These are phyloP conservation scores for Chionodraco myersi DNA, from an alignment of 2,113 vertebrate genomes.

Conservation along the genomic window DNA sequence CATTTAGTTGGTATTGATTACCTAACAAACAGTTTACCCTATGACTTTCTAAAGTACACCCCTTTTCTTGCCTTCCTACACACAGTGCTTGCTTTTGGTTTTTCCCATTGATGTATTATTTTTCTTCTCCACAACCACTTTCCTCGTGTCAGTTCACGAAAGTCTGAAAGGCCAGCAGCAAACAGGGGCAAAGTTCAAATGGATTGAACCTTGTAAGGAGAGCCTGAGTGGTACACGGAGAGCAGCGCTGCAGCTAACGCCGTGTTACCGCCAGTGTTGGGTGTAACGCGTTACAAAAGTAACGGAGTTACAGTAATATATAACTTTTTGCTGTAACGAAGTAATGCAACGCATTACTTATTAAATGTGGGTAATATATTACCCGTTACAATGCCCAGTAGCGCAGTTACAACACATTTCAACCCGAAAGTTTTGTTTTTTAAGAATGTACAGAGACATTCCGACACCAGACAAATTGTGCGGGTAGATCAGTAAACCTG, in stretches of 20 bases:
- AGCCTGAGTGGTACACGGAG: background rate
- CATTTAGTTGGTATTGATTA: background rate
- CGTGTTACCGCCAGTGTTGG: background rate
- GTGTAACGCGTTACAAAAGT: no score
- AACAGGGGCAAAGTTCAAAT: slow-evolving; percentile 43
- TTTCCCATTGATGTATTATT: slow-evolving; percentile 17
- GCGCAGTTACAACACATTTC: no score
- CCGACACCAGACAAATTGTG: no score
- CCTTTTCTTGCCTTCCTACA: background rate
- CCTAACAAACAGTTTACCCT: background rate
- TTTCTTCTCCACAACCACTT: slow-evolving; percentile 25
- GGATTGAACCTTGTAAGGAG: slow-evolving; percentile 34
- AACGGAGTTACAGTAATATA: no score
- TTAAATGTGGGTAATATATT: no score
- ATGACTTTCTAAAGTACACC: background rate
- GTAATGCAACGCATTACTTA: no score
- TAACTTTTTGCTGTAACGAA: no score
- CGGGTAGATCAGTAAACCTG: no score
- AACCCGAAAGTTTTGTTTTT: no score
- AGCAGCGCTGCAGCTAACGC: slow-evolving; percentile 12
- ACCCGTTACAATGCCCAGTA: no score
- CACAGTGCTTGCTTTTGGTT: background rate
- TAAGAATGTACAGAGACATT: no score
- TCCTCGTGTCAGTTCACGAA: slow-evolving; percentile 21
- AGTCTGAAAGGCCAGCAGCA: slow-evolving; percentile 44